Evolutionary conservation across 2,113 vertebrate genomes (phyloP), one percentile per base, ranked within the genome.

Genomic region (Cottus gobio): DNA sequence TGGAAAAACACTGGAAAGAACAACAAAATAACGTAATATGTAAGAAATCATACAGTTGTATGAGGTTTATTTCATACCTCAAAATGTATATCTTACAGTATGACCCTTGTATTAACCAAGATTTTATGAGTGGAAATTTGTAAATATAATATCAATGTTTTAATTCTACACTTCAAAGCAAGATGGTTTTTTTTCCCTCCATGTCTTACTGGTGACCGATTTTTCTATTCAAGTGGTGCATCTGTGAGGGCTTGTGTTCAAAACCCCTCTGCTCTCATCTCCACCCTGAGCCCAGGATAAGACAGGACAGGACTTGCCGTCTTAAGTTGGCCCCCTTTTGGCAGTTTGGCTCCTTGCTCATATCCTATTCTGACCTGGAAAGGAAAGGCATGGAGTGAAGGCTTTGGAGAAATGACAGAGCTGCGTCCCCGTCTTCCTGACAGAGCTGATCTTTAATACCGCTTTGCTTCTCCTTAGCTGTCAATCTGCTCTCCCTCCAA

Each of bases 391-490:
- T 20, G 28, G 81, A 84, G 52, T 7, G 56, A 77, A 68, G 77
- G 46, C 77, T 88, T 82, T 60, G 71, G 80, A 83, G 85, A 83
- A 82, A 84, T 81, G 88, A 89, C 71, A 82, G 84, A 82, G 83
- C 75, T 69, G 52, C 71, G 76, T 79, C 76, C 79, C 48, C 7
- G 4, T 85, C 85, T 73, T 73, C 57, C 89, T 83, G 85, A 88
- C 89, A 80, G 87, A 90, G 72, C 80, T 83, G 83, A 87, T 92
- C 82, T 91, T 87, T 87, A 82, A 87, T 85, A 75, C 82, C 5
- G 28, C 77, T 81, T 86, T 80, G 69, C 82, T 71, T 89, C 71
- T 82, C 73, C 81, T 85, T 54, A 69, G 58, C 92, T 90, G 90
- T 93, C 92, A 88, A 71, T 92, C 90, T 86, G 48, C 69, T 79